A percentile compares a stretch with the other conserved stretches of the same genome.
phyloP scores from a whole-genome alignment of 92 coral and sea anemone genomes.

The Phenganax marumi region DNA sequence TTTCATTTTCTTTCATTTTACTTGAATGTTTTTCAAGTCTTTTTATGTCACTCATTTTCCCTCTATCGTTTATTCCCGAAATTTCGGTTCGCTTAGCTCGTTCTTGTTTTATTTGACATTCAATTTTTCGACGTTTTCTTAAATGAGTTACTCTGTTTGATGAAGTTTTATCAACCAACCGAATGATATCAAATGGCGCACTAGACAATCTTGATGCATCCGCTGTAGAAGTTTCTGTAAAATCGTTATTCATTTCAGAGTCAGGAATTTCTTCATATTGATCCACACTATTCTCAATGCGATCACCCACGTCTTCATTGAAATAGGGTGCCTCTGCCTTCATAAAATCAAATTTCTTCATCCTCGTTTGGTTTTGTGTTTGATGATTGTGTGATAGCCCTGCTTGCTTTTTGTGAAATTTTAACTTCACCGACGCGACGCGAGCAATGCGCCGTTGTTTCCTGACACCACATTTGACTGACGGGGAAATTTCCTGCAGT shows the following conservation, averaged over 20 bases:
- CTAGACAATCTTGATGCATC: not conserved
- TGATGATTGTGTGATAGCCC: not conserved
- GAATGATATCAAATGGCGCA: not conserved
- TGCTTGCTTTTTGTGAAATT: conserved; percentile 1
- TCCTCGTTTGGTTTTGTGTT: not conserved
- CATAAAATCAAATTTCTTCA: not conserved
- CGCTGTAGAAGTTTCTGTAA: not conserved
- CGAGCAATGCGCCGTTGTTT: not conserved
- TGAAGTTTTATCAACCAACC: not conserved
- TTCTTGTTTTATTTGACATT: not conserved
- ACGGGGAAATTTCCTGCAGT: not conserved
- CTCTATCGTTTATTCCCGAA: not conserved
- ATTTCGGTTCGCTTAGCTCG: not conserved
- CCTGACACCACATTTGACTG: not conserved
- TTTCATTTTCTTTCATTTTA: not conserved
- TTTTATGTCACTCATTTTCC: not conserved
- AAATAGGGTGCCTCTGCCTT: not conserved
- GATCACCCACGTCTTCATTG: not conserved
- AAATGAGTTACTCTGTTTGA: not conserved
- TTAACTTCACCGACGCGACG: not conserved
- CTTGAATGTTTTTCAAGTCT: not conserved
- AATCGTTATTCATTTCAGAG: not conserved
- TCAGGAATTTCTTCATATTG: not conserved
- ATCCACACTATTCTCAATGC: not conserved
- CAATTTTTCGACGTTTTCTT: conserved; percentile 16